A percentile compares a stretch with the other conserved stretches of the same genome.
phyloP scores from a whole-genome alignment of 2,113 vertebrate genomes.

The Chloebia gouldiae region DNA sequence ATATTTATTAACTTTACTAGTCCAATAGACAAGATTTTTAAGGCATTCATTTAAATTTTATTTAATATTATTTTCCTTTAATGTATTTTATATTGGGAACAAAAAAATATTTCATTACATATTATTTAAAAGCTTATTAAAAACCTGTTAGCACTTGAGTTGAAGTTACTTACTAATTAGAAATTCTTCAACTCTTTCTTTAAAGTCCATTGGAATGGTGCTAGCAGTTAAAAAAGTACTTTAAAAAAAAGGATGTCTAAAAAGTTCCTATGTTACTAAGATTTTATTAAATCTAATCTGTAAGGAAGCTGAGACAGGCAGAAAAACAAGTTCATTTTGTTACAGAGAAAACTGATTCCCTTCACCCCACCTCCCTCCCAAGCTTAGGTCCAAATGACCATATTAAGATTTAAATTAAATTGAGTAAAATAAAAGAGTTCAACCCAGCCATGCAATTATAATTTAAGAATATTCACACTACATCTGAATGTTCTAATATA shows the following conservation, averaged over 20 bases:
- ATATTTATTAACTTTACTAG: not conserved
- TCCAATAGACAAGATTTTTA: not conserved
- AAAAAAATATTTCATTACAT: not conserved
- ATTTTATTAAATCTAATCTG: not conserved
- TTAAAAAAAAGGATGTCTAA: not conserved
- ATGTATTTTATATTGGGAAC: not conserved
- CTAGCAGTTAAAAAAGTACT: not conserved
- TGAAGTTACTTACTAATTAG: not conserved
- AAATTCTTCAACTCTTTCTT: not conserved
- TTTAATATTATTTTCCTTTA: not conserved
- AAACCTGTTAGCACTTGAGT: not conserved
- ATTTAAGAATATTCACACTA: not conserved
- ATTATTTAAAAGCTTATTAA: not conserved
- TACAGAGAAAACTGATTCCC: not conserved
- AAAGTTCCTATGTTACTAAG: not conserved
- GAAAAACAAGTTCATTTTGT: not conserved
- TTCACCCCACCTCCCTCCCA: rapidly evolving
- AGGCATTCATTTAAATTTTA: not conserved
- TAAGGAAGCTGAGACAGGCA: not conserved
- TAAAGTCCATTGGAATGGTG: not conserved
- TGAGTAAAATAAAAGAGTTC: not conserved
- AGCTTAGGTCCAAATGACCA: not conserved
- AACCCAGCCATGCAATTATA: not conserved
- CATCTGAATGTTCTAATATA: not conserved
- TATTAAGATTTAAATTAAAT: not conserved